Evolutionary conservation across 2,797 vertebrate species (phyloP).

Genomic region (Fundulus diaphanus): DNA sequence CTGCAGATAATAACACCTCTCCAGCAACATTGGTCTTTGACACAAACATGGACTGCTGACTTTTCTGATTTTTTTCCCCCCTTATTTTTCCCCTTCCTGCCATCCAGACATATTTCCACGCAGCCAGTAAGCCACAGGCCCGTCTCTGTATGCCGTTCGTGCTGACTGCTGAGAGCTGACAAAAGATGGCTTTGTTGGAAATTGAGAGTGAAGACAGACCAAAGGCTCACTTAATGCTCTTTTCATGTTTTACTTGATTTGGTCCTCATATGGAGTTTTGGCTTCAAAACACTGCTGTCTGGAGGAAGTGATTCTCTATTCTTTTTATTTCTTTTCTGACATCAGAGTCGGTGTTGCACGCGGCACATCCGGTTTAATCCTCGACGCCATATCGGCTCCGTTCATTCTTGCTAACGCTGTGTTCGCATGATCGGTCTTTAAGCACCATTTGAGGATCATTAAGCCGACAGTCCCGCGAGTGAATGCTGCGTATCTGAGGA

Average conservation of each 20-base stretch:
- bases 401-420: background rate
- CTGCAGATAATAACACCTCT: conserved; percentile 14
- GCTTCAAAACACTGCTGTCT: background rate
- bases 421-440: conserved; percentile 8
- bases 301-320: conserved; percentile 22
- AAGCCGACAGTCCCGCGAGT: conserved; percentile 15
- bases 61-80: background rate
- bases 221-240: conserved; percentile 25
- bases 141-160: conserved; percentile 43
- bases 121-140: conserved; percentile 35
- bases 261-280: background rate
- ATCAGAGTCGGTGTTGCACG: background rate
- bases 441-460: conserved; percentile 6
- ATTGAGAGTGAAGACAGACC: conserved; percentile 31
- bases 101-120: conserved; percentile 17
- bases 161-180: conserved; percentile 58
- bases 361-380: conserved; percentile 6
- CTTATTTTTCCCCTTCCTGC: background rate
- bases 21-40: background rate
- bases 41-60: conserved; percentile 4
- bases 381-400: background rate
- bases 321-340: background rate
- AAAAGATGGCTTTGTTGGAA: conserved; percentile 68
- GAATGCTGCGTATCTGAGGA: conserved; percentile 21
- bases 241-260: conserved; percentile 25